phyloP scores from a whole-genome alignment of 2,113 vertebrate genomes.

The Octodon degus region DNA sequence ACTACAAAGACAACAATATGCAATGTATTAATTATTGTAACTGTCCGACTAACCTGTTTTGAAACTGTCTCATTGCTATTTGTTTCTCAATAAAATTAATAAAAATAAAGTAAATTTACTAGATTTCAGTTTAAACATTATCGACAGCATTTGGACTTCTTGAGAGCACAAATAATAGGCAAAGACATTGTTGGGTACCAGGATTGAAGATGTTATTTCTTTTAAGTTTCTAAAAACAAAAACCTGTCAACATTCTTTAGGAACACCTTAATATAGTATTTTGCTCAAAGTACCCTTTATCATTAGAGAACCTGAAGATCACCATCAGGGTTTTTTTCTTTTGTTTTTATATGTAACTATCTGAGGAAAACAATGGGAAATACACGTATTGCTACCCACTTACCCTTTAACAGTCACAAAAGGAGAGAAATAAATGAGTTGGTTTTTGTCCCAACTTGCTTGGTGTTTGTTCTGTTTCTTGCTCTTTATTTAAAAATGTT shows the following conservation, averaged over 20 bases:
- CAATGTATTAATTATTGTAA: too few relatives aligned
- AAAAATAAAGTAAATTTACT: background rate
- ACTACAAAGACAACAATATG: too few relatives aligned
- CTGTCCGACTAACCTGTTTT: too few relatives aligned
- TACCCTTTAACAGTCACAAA: slow-evolving; percentile 28
- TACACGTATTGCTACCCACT: background rate
- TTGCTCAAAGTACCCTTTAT: slow-evolving; percentile 2
- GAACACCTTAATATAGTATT: background rate
- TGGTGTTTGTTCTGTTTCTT: background rate
- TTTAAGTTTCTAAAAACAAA: slow-evolving; percentile 53
- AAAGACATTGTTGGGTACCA: background rate
- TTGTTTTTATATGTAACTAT: slow-evolving; percentile 48
- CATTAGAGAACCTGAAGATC: slow-evolving; percentile 16
- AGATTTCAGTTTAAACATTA: slow-evolving; percentile 50
- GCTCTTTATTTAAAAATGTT: slow-evolving; percentile 1
- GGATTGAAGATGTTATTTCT: background rate
- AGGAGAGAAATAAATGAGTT: slow-evolving; percentile 15
- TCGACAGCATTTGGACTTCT: slow-evolving; percentile 18
- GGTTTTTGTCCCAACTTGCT: background rate
- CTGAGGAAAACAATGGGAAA: slow-evolving; percentile 14
- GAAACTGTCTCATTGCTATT: too few relatives aligned
- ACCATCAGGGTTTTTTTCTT: background rate
- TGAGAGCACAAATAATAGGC: slow-evolving; percentile 1
- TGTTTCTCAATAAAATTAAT: too few relatives aligned
- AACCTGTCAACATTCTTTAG: background rate